Evolutionary conservation across 2,888 invertebrate genomes (phyloP), one percentile per base, ranked within the genome.

Genomic region (Pseudococcus jackbeardsleyi): DNA sequence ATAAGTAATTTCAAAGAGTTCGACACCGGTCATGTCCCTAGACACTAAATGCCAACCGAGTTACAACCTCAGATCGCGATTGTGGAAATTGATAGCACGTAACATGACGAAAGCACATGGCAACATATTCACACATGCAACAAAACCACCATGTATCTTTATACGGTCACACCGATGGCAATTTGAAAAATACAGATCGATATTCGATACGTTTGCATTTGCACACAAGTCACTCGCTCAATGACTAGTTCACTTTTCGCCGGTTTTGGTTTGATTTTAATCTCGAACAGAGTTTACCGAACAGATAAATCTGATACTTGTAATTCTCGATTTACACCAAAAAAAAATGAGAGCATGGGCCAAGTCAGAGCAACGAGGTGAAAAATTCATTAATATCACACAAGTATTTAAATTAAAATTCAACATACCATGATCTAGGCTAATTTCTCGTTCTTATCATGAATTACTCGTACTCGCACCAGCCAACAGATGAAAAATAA

Each of bases 161-260:
- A 19, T 59, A 59, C 59, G 19, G 59, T 59, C 59, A 59, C 59
- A 59, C 19, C 2, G 19, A 59, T 59, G 59, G 59, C 19, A 19
- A 59, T 59, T 59, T 19, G 19, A 59, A 59, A 59, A 54, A 59
- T 8, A n/a, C 59, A 6, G 19, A 59, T 59, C 59, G 59, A 59
- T 59, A 59, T 59, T 59, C 59, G 59, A 59, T 59, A 59, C 59
- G 19, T 59, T 59, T 59, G 19, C 19, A 59, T n/a, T n/a, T 59
- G 19, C 59, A 59, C 59, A 59, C 59, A 6, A 59, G 19, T 54
- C 59, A 54, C 19, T 19, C 5, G 4, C 19, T 17, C 50, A 17
- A 50, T 17, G 50, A 50, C 15, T 50, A 8, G 46, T 46, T 46
- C 46, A 46, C 1, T 46, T 46, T 46, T 12, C 8, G 8, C 12